Conservation (phyloP, 2,888 invertebrate genomes). For the Pachydiplax longipennis region DNA sequence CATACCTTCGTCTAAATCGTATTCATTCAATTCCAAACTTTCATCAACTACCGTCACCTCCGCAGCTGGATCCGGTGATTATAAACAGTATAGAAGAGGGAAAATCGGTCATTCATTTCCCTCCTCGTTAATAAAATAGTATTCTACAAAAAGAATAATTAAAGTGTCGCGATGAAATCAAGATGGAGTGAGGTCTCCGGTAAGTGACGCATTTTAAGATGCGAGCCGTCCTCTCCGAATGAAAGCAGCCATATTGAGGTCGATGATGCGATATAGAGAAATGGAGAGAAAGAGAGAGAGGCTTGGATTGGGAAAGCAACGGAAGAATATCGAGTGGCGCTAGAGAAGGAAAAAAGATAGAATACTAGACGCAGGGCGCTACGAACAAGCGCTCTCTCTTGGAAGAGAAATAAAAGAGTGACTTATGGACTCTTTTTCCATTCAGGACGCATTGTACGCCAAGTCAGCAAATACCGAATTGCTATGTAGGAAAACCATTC, state of each 20-base stretch:
- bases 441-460: neutral
- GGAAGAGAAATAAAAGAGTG: neutral
- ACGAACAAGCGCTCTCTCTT: neutral
- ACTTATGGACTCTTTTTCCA: neutral
- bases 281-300: neutral
- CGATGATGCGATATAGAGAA: neutral
- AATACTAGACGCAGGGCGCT: neutral
- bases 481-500: neutral
- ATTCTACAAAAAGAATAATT: no score
- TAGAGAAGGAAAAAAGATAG: neutral
- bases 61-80: no score
- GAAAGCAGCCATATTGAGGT: neutral
- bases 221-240: neutral
- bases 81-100: no score
- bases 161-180: no score
- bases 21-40: no score
- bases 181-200: no score
- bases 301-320: neutral
- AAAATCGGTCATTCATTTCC: no score
- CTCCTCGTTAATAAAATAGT: no score
- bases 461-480: slow-evolving; percentile 22
- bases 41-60: no score
- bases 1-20: no score
- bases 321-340: neutral
- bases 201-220: neutral